phyloP scores from a whole-genome alignment of 2,888 invertebrate genomes.

The Apamea anceps region DNA sequence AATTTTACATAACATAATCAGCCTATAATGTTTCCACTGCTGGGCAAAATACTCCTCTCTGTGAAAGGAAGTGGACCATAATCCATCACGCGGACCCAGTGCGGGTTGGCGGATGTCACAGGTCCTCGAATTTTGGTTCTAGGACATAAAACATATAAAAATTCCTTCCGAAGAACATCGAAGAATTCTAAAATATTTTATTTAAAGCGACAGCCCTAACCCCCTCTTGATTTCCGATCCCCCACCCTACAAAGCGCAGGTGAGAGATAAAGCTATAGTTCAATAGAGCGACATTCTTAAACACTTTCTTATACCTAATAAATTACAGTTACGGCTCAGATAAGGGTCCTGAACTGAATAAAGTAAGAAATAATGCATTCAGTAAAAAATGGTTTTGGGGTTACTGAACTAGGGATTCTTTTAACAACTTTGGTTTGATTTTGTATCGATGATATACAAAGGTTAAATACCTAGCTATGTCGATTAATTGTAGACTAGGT shows the following conservation, averaged over 20 bases:
- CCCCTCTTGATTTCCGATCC: slow-evolving; percentile 19
- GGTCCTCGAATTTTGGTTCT: no score
- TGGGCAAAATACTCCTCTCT: no score
- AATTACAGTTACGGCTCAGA: slow-evolving; percentile 48
- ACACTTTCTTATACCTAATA: slow-evolving; percentile 62
- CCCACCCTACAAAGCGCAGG: slow-evolving; percentile 56
- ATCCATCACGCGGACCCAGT: no score
- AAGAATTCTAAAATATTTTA: no score
- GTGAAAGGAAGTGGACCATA: no score
- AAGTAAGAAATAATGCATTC: slow-evolving; percentile 27
- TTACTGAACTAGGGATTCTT: background rate
- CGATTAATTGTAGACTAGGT: background rate
- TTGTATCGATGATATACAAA: background rate
- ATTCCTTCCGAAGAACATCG: no score
- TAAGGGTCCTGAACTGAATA: slow-evolving; percentile 39
- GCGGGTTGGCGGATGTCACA: no score
- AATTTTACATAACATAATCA: no score
- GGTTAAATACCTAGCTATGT: no score
- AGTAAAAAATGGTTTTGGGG: slow-evolving; percentile 8
- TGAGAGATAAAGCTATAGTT: slow-evolving; percentile 69
- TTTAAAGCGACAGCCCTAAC: slow-evolving; percentile 43
- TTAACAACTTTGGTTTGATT: background rate
- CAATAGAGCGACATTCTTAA: slow-evolving; percentile 62
- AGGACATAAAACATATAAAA: no score
- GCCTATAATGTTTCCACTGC: no score